A percentile compares a stretch with the other conserved stretches of the same genome.
Evolutionary conservation across 1,140 invertebrate species (phyloP).

Genomic region (Diplogasteroides magnus): DNA sequence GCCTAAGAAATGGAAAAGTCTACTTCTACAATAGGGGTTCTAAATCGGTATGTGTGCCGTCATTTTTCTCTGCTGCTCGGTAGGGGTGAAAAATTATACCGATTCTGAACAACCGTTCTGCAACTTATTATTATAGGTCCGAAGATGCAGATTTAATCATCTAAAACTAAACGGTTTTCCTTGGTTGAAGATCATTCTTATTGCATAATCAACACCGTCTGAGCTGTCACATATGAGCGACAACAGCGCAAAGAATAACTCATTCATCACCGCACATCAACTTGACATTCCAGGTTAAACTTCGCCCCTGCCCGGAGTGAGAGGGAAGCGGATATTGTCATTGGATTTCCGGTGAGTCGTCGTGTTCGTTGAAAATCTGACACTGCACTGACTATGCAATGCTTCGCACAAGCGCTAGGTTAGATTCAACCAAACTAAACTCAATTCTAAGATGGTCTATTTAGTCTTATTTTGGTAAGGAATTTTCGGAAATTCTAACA

Average conservation of each 20-base stretch:
- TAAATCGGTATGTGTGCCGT: too few species aligned
- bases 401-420: too few species aligned
- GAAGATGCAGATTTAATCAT: background rate
- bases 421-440: too few species aligned
- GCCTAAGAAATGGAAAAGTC: too few species aligned
- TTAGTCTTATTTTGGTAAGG: too few species aligned
- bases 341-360: background rate
- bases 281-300: background rate
- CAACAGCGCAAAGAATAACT: too few species aligned
- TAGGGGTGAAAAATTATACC: background rate
- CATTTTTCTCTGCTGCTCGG: background rate
- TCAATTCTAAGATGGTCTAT: too few species aligned
- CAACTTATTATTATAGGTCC: background rate
- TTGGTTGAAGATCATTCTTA: background rate
- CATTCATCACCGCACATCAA: too few species aligned
- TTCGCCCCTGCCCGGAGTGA: background rate
- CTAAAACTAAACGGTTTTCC: background rate
- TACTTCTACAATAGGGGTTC: too few species aligned
- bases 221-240: background rate
- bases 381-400: too few species aligned
- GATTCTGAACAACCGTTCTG: background rate
- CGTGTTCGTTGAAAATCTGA: too few species aligned
- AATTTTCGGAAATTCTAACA: too few species aligned
- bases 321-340: background rate
- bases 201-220: background rate